A percentile compares a stretch with the other conserved stretches of the same genome.
Conservation (phyloP, 1,140 invertebrate species). For the Drosophila pectinifera region DNA sequence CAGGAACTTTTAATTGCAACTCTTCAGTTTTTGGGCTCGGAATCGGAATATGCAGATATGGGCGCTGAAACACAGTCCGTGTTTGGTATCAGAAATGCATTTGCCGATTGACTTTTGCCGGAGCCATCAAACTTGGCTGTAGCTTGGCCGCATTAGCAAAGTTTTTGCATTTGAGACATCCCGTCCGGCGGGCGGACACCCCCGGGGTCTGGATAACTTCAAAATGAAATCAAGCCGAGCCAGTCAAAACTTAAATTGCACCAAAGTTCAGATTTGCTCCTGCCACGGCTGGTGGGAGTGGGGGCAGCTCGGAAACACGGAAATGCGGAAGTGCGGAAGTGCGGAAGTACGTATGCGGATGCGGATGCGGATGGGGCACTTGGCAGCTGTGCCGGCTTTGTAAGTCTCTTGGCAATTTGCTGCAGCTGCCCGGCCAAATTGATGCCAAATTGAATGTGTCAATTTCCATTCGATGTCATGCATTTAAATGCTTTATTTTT, state of each 20-base stretch:
- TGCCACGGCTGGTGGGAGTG: background rate
- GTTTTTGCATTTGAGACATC: constrained; percentile 68
- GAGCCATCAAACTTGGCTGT: constrained; percentile 36
- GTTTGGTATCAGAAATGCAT: constrained; percentile 66
- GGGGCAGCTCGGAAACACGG: constrained; percentile 5
- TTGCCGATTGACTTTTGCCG: constrained; percentile 67
- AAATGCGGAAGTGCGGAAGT: no score
- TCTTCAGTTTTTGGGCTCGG: constrained; percentile 31
- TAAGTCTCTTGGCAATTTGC: constrained; percentile 71
- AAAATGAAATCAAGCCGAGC: constrained; percentile 74
- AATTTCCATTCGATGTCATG: constrained; percentile 69
- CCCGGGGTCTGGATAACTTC: constrained; percentile 47
- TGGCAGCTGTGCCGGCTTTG: constrained; percentile 53
- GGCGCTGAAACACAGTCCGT: constrained; percentile 25
- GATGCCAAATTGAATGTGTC: constrained; percentile 76
- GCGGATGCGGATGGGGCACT: constrained; percentile 5
- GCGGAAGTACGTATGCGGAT: background rate
- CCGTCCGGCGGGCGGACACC: background rate
- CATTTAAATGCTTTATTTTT: constrained; percentile 74
- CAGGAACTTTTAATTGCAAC: constrained; percentile 72
- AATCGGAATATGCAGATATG: constrained; percentile 33
- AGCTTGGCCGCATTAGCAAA: constrained; percentile 57
- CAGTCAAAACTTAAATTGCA: constrained; percentile 76
- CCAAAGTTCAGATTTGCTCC: constrained; percentile 42
- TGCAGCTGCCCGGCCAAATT: constrained; percentile 67